Base-by-base conservation (phyloP, 2,888 invertebrate genomes). In the Andrena fulva region DNA sequence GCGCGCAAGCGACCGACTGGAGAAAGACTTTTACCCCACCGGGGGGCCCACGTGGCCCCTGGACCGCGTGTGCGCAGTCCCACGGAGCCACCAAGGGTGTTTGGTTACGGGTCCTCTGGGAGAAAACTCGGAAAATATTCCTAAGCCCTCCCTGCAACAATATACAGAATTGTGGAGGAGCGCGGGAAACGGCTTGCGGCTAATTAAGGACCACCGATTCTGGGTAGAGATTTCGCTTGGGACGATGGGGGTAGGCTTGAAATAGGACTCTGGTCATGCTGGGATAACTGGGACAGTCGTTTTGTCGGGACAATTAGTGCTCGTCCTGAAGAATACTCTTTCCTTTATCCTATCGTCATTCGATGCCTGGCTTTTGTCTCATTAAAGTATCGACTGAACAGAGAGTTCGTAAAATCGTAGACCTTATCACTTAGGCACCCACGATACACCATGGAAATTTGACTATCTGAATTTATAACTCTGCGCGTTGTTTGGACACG, bases 1-100 rank as follows among this genome's bases (percentile, higher is more conserved):
- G 93, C 90, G 90, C 86, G 89, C 91, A 92, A 91, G 90, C 90
- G 89, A 87, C 79, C 82, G 82, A 59, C 75, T 77, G 84, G 87
- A 90, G 93, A 93, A 92, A 93, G 92, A 91, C 92, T 93, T 91
- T 93, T 92, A 92, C 92, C 92, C 92, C 89, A 90, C 87, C 56
- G 85, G 91, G 90, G 89, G 89, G 88, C 90, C 91, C 93, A 92
- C 92, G 93, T 92, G 92, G 84, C 87, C 85, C 85, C 87, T 85
- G 85, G 86, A 80, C 86, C 74, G 62, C 77, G 86, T 83, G 84
- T 72, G 78, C 77, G 76, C 81, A 80, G 87, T 82, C 81, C 78
- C 79, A 71, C 81, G 81, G 77, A 77, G 42, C 64, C 66, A 8
- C 33, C 50, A 48, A 33, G 54, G 81, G 87, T 89, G 89, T 92